Conservation (phyloP, 2,888 invertebrate genomes). For the Rotaria socialis region DNA sequence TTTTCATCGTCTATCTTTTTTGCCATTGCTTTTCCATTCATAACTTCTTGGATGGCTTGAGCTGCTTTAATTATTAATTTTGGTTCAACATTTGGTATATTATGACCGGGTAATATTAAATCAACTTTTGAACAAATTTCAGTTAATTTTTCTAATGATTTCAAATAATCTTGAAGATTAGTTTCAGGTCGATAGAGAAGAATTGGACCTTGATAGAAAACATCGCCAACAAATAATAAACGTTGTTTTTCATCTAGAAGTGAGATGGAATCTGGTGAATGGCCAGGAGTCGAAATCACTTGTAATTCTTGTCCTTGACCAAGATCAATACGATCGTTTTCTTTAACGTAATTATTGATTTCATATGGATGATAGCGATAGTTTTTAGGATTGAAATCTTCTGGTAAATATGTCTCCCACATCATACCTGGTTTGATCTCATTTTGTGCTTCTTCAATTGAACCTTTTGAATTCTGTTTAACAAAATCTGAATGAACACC, state of each 20-base stretch:
- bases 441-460: neutral
- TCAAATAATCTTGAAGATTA: neutral
- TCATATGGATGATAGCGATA: neutral
- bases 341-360: neutral
- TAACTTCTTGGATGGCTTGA: neutral
- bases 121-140: neutral
- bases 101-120: neutral
- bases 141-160: constrained; percentile 4
- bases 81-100: neutral
- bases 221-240: neutral
- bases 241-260: neutral
- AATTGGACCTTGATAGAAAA: neutral
- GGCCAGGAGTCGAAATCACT: neutral
- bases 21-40: neutral
- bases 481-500: neutral
- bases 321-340: neutral
- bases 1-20: neutral
- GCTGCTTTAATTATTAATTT: neutral
- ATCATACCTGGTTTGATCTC: neutral
- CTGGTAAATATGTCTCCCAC: neutral
- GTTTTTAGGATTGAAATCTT: neutral
- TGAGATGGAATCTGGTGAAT: neutral
- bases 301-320: neutral
- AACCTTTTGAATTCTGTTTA: neutral
- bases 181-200: neutral